A percentile compares a stretch with the other conserved stretches of the same genome.
Evolutionary conservation across 2,888 invertebrate genomes (phyloP).

Genomic region (Drosophila antonietae): DNA sequence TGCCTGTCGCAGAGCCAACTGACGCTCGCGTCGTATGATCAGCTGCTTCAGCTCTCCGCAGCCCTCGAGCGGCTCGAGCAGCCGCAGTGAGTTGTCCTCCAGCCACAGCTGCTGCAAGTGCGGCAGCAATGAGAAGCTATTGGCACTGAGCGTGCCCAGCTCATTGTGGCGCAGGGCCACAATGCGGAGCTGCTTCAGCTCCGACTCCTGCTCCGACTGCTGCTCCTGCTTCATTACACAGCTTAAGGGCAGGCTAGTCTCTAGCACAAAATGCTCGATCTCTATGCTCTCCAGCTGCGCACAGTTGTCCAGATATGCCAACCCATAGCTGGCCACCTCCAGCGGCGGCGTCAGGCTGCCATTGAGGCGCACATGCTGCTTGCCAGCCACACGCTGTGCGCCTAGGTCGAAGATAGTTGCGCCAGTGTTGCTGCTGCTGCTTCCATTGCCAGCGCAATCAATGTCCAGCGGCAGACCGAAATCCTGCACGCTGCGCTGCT

Average conservation of each 20-base stretch:
- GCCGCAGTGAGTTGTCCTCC: constrained; percentile 68
- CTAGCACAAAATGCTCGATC: constrained; percentile 73
- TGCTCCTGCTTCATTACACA: constrained; percentile 42
- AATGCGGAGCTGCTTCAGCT: constrained; percentile 11
- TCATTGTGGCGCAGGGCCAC: constrained; percentile 70
- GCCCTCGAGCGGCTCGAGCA: constrained; percentile 56
- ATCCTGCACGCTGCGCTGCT: constrained; percentile 45
- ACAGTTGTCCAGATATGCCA: constrained; percentile 81
- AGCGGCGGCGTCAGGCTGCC: constrained; percentile 78
- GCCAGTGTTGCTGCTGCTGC: constrained; percentile 2
- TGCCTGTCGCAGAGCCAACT: constrained; percentile 52
- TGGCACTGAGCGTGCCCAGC: constrained; percentile 61
- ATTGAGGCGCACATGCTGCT: constrained; percentile 68
- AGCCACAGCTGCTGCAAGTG: constrained; percentile 62
- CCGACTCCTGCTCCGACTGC: not conserved
- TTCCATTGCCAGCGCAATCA: constrained; percentile 55
- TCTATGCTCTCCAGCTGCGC: constrained; percentile 61
- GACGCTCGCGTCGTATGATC: constrained; percentile 59
- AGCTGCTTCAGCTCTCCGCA: constrained; percentile 52
- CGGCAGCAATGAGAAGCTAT: constrained; percentile 58
- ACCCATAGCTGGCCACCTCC: constrained; percentile 71
- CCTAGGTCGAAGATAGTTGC: constrained; percentile 37
- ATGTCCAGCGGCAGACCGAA: constrained; percentile 76
- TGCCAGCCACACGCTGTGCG: constrained; percentile 58
- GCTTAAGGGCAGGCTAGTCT: constrained; percentile 61